A percentile compares a stretch with the other conserved stretches of the same genome.
phyloP scores from a whole-genome alignment of 2,888 invertebrate species.

The Ptilodon capucinus region DNA sequence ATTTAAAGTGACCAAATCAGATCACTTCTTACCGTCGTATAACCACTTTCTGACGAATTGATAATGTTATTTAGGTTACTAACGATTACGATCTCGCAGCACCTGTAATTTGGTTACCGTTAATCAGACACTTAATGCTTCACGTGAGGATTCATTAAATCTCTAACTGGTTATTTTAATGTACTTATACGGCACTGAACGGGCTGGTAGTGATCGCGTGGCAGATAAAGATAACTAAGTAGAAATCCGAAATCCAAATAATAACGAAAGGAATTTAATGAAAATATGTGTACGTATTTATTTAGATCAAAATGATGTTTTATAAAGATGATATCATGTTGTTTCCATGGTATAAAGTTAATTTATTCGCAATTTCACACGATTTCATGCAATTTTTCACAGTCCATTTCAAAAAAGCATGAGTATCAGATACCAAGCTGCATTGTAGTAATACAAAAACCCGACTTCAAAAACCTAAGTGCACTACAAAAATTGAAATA shows the following conservation, averaged over 20 bases:
- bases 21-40: too few relatives aligned
- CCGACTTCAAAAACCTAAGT: too few relatives aligned
- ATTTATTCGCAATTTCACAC: neutral
- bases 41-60: neutral
- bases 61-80: neutral
- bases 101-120: neutral
- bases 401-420: too few relatives aligned
- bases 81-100: neutral
- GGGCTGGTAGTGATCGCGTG: constrained; percentile 18
- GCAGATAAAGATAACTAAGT: constrained; percentile 43
- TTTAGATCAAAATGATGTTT: too few relatives aligned
- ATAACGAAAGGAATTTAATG: too few relatives aligned
- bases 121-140: neutral
- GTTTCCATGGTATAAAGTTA: too few relatives aligned
- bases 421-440: too few relatives aligned
- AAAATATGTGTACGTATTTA: too few relatives aligned
- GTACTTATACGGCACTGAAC: constrained; percentile 5
- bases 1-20: too few relatives aligned
- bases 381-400: neutral
- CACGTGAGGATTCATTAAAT: neutral
- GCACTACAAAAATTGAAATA: too few relatives aligned
- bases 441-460: too few relatives aligned
- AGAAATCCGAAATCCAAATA: too few relatives aligned
- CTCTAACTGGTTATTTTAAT: constrained; percentile 4
- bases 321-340: neutral